Base-by-base conservation (phyloP, 2,113 vertebrate species). In the Callocephalon fimbriatum region DNA sequence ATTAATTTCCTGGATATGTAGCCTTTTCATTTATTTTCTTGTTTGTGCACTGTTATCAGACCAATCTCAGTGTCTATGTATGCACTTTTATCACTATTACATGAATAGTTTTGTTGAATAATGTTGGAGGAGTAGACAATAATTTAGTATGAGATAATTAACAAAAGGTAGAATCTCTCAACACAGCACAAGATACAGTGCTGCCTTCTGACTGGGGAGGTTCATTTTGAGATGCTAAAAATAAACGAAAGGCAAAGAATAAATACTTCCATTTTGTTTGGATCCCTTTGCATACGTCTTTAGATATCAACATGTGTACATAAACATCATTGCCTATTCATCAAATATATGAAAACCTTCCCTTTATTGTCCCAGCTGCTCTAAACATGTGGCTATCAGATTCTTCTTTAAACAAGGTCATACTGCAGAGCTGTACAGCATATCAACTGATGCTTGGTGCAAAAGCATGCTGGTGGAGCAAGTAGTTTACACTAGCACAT, bases 111-210 rank as follows among this genome's bases (percentile, higher is more conserved):
- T 58, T 37, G 31, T 47, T 90, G 32, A 87, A 42, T 59, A n/a
- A 68, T 48, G 9, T 44, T 71, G 61, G 63, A 16, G 6, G 15
- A 81, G 6, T 59, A 51, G 51, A 45, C 5, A 4, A 12, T 44
- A 77, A 74, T 74, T 95, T 74, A 53, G 13, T 47, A 29, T 42
- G 27, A 40, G 40, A 19, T 67, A 77, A 93, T 67, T 85, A 90
- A 54, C 14, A 72, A 54, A 70, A 77, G 5, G 18, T 67, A 48
- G 21, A 22, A 76, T 13, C 5, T 62, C 26, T 72, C 42, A 87
- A 45, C 11, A 4, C 15, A 63, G 29, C 10, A 32, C 2, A 15
- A 81, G 32, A 23, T 22, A 50, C 13, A 45, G 12, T 10, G 12
- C 47, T 76, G 9, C 15, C 11, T 75, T 74, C 45, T 77, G 72